Evolutionary conservation across 2,113 vertebrate genomes (phyloP).

Genomic region (Chitala chitala): DNA sequence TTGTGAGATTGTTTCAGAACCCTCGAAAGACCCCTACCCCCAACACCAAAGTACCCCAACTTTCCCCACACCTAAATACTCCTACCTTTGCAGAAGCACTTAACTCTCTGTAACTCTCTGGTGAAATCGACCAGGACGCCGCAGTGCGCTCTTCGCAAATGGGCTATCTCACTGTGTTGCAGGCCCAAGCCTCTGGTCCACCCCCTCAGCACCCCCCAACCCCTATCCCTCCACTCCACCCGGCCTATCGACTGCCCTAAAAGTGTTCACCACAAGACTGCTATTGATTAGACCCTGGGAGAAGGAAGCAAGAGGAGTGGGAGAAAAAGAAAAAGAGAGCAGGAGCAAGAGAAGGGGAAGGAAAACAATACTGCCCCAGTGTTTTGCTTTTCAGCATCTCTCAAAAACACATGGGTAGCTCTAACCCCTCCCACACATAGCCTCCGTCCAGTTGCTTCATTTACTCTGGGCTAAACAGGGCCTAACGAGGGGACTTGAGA

Average conservation of each 20-base stretch:
- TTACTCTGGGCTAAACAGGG: not conserved
- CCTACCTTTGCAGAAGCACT: conserved; percentile 39
- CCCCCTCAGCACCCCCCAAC: conserved; percentile 34
- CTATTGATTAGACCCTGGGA: conserved; percentile 65
- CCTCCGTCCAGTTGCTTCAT: not conserved
- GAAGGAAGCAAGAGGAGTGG: conserved; percentile 42
- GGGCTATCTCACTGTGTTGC: conserved; percentile 8
- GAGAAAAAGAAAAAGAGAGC: conserved; percentile 40
- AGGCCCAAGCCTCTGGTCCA: conserved; percentile 25
- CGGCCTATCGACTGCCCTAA: conserved; percentile 62
- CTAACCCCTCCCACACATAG: too few species aligned
- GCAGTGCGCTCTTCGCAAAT: conserved; percentile 24
- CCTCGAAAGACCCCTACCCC: conserved; percentile 26
- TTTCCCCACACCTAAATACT: conserved; percentile 24
- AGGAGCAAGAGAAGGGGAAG: conserved; percentile 39
- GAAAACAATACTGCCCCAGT: conserved; percentile 16
- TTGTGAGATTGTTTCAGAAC: not conserved
- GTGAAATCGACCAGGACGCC: conserved; percentile 40
- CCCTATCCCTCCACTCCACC: conserved; percentile 36
- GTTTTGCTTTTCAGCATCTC: not conserved
- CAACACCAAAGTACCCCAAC: conserved; percentile 11
- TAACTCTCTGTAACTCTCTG: conserved; percentile 46
- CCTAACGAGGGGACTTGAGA: not conserved
- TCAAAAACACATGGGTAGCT: not conserved
- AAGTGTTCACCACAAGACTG: conserved; percentile 65